These are phyloP conservation scores for Alethe castanea DNA, from an alignment of 2,113 vertebrate genomes.

Conservation along the genomic window DNA sequence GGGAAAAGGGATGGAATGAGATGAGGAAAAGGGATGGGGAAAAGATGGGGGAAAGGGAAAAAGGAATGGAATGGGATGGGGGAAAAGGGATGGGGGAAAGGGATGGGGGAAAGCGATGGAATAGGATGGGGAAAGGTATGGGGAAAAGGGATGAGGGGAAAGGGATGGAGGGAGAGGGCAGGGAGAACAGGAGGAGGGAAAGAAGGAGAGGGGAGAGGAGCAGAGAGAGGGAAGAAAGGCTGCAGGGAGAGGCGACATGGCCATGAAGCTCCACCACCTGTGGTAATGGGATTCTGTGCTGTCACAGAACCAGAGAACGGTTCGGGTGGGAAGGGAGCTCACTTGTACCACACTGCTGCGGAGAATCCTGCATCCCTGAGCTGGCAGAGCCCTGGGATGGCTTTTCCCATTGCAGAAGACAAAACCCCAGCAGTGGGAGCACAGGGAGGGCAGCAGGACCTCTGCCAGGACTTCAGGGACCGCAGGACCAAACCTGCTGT, in stretches of 20 bases:
- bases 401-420: not conserved
- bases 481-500: not conserved
- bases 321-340: not conserved
- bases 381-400: not conserved
- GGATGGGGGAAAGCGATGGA: not conserved
- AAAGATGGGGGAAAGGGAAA: too few relatives aligned
- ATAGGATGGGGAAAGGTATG: too few relatives aligned
- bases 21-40: too few relatives aligned
- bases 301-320: accelerated
- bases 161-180: too few relatives aligned
- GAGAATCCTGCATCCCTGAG: not conserved
- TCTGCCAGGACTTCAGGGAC: not conserved
- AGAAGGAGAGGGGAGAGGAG: not conserved
- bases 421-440: not conserved
- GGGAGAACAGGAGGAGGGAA: not conserved
- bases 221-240: not conserved
- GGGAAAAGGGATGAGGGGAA: not conserved
- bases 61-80: too few relatives aligned
- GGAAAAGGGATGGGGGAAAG: not conserved
- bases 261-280: not conserved
- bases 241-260: not conserved
- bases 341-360: not conserved
- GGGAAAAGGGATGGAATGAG: not conserved
- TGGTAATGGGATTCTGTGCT: not conserved
- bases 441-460: not conserved